Base-by-base conservation (phyloP, 37 sponge, comb jelly and placozoan species). In the Diacarnus erythraeanus region DNA sequence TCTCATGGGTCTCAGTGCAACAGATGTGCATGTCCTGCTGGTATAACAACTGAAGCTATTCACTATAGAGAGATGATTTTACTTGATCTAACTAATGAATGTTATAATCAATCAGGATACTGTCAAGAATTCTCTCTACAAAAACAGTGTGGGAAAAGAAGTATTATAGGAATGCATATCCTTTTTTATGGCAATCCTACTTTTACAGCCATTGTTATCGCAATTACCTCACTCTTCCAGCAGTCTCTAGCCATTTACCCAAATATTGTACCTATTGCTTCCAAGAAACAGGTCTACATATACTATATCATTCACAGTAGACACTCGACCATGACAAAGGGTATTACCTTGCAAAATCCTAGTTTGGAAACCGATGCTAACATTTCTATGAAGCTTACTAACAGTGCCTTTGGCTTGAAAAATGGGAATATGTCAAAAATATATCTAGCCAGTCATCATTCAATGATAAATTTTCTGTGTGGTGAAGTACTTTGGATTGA, bases 401-500 rank as follows among this genome's bases (percentile, higher is more conserved):
- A 15, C 10, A 47, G 10, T 15, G 51, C 51, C 6, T 15, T 12
- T 47, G 51, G 51, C 51, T 47, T 47, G 51, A 47, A 6, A 47
- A 47, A 47, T 47, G 12, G 6, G 51, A 47, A 6, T 12, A 47
- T 15, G 51, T 6, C 12, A 15, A n/a, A n/a, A n/a, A 47, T 47
- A 47, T 47, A 15, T 6, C 51, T 47, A 12, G 12, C 6, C 12
- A 47, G 6, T 6, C 10, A 47, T 15, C 6, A 47, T 47, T 71
- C 41, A 38, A 35, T n/a, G n/a, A n/a, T 39, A 71, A 3, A 38
- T 71, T 38, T 71, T 1, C 18, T 39, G 21, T 40, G 51, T 1
- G 18, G 20, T 41, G 71, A 71, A 39, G 74, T 61, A 37, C 64
- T 76, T 38, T 76, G 77, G 77, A 37, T 76, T 20, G 77, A 76